Evolutionary conservation across 2,113 vertebrate genomes (phyloP), one percentile per base, ranked within the genome.

Genomic region (Hippocampus comes): DNA sequence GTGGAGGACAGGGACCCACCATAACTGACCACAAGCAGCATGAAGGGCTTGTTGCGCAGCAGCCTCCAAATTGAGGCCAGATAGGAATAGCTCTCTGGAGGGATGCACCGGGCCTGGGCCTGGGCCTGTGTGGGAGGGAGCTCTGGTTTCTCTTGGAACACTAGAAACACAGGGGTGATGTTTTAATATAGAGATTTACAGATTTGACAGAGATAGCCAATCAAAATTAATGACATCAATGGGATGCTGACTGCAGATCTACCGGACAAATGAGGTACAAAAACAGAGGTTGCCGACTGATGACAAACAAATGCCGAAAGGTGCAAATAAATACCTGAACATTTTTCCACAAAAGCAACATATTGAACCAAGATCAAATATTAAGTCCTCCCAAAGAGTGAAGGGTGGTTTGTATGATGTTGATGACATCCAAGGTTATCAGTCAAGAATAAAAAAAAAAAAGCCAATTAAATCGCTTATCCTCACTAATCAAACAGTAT

Each of bases 141-240:
- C 0, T 70, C 89, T 1, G 97, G 97, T 82, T 90, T 94, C 75
- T 98, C 95, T 88, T 94, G 93, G 87, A 99, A 99, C 3, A 96
- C 97, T 99, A 79, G 21, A 77, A 30, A 84, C 8, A 84, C 23
- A 78, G n/a, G 78, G 0, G 64, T 42, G 9, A 1, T 65, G 34
- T 67, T 14, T 46, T 46, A 15, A 46, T 46, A 14, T 9, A 38
- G 2, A 73, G 9, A 4, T 60, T 18, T 43, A 23, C 1, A 69
- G 20, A 18, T 7, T 18, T 25, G 17, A 63, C 23, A 12, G 34
- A 21, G 41, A 41, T 38, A 70, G 48, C 1, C 15, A 75, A 25
- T 23, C 3, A 9, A 42, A 20, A 30, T 30, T 34, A 18, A 18
- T 34, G 18, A 17, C 1, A 25, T 61, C 14, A 71, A 43, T 21